Percentiles rank a stretch among this genome's conserved stretches.
These are phyloP conservation scores for Drosophila pandora DNA, from an alignment of 1,140 invertebrate species.

Conservation along the genomic window DNA sequence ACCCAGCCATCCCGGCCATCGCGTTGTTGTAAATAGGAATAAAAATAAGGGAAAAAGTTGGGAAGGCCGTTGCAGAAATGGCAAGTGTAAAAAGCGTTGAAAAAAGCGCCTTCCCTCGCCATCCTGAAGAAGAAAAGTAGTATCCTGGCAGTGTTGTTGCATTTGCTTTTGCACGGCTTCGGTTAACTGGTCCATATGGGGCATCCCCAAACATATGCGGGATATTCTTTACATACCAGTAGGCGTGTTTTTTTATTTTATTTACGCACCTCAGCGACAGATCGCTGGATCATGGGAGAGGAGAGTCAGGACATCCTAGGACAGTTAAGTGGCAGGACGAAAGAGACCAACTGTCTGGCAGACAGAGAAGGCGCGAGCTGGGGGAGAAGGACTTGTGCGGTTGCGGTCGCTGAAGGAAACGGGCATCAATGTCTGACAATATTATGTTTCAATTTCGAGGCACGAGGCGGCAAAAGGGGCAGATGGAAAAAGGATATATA, in stretches of 20 bases:
- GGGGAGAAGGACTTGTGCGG: constrained; percentile 44
- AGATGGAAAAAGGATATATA: constrained; percentile 28
- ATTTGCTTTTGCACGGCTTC: constrained; percentile 4
- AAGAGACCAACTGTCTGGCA: constrained; percentile 1
- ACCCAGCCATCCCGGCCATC: not conserved
- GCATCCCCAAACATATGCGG: constrained; percentile 72
- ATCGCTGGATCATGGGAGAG: not conserved
- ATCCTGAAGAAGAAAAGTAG: constrained; percentile 25
- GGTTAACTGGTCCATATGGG: constrained; percentile 69
- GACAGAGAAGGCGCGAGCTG: constrained; percentile 15
- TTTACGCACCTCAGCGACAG: constrained; percentile 65
- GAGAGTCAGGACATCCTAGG: not conserved
- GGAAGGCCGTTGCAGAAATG: constrained; percentile 70
- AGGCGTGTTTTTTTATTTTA: constrained; percentile 70
- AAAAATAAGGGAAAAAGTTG: constrained; percentile 52
- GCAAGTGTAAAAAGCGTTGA: constrained; percentile 73
- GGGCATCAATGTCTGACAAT: constrained; percentile 80
- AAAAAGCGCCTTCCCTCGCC: constrained; percentile 49
- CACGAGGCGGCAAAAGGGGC: constrained; percentile 20
- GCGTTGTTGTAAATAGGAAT: constrained; percentile 69
- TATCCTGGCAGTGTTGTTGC: constrained; percentile 18
- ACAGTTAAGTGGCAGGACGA: constrained; percentile 50
- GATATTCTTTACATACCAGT: constrained; percentile 74
- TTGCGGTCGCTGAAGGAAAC: constrained; percentile 74
- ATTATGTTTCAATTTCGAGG: constrained; percentile 77